Conservation (phyloP, 2,797 vertebrate species). For the Enteromius fasciolatus region DNA sequence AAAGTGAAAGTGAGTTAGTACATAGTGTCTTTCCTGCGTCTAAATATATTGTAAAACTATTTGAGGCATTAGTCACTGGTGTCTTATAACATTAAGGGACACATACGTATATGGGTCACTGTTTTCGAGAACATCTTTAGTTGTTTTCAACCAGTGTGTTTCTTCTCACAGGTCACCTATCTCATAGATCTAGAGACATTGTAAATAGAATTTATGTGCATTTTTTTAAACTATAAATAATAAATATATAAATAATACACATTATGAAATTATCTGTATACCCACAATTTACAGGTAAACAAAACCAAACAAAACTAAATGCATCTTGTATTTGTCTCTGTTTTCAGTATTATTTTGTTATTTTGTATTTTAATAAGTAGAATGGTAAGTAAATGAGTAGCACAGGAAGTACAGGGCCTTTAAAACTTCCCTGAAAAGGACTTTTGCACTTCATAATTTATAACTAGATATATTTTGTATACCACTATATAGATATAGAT, state of each 20-base stretch:
- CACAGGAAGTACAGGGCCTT: not conserved
- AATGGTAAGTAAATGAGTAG: too few relatives aligned
- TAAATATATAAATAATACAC: not conserved
- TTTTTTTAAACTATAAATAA: not conserved
- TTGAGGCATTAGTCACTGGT: constrained; percentile 13
- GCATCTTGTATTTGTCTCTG: not conserved
- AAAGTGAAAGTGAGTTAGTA: constrained; percentile 1
- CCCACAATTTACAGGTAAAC: not conserved
- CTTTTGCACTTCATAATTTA: not conserved
- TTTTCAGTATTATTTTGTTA: not conserved
- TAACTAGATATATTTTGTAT: not conserved
- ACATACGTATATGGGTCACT: not conserved
- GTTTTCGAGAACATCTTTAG: not conserved
- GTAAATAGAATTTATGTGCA: not conserved
- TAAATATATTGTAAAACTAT: constrained; percentile 24
- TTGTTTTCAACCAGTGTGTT: not conserved
- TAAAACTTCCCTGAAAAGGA: not conserved
- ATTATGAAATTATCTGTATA: not conserved
- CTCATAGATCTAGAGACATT: not conserved
- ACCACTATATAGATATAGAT: not conserved
- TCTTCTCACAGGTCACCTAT: not conserved
- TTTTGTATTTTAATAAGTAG: not conserved
- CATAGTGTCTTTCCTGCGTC: not conserved
- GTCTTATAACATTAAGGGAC: constrained; percentile 19
- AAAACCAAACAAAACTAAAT: not conserved